A percentile compares a stretch with the other conserved stretches of the same genome.
Conservation (phyloP, 2,113 vertebrate genomes). For the Cariama cristata region DNA sequence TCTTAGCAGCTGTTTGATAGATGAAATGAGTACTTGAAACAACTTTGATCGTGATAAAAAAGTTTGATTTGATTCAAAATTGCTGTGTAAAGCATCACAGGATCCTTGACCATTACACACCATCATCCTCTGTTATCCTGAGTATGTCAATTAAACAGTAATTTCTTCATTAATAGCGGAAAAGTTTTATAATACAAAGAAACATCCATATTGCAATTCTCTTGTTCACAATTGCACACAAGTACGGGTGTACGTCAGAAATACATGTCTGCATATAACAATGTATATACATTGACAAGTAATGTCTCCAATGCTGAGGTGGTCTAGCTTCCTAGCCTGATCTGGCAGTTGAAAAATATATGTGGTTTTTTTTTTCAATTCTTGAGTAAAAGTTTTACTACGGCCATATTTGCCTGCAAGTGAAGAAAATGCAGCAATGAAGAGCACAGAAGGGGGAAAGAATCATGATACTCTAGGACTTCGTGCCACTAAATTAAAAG, state of each 20-base stretch:
- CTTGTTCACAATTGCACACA: slow-evolving; percentile 86
- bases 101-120: slow-evolving; percentile 81
- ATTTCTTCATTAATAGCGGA: slow-evolving; percentile 88
- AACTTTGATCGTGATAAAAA: slow-evolving; percentile 63
- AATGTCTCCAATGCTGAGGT: slow-evolving; percentile 80
- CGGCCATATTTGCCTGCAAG: slow-evolving; percentile 81
- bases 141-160: slow-evolving; percentile 93
- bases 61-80: slow-evolving; percentile 71
- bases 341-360: slow-evolving; percentile 81
- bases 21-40: slow-evolving; percentile 65
- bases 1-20: slow-evolving; percentile 67
- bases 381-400: slow-evolving; percentile 74
- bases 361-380: slow-evolving; percentile 66
- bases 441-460: slow-evolving; percentile 69
- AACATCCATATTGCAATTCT: slow-evolving; percentile 85
- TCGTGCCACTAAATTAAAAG: slow-evolving; percentile 78
- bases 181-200: slow-evolving; percentile 92
- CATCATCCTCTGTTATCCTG: slow-evolving; percentile 92
- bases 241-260: slow-evolving; percentile 80
- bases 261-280: slow-evolving; percentile 85
- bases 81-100: slow-evolving; percentile 78
- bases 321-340: slow-evolving; percentile 77
- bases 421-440: slow-evolving; percentile 81
- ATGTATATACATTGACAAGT: slow-evolving; percentile 86
- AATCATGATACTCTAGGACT: slow-evolving; percentile 64